A percentile compares a stretch with the other conserved stretches of the same genome.
Conservation (phyloP, 2,113 vertebrate genomes). For the Scolopax mira region DNA sequence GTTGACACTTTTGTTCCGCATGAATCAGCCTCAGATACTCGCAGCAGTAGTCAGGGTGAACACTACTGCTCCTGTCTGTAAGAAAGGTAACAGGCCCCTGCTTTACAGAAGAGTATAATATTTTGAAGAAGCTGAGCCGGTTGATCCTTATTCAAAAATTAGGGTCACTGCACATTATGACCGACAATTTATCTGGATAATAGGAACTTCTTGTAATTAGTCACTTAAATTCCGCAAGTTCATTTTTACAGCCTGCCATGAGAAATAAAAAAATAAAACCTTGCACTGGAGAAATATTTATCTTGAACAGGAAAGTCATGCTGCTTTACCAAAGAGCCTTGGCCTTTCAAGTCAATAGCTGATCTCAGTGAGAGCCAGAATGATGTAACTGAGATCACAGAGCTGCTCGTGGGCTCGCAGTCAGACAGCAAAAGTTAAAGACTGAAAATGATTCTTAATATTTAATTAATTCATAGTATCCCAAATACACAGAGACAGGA, state of each 20-base stretch:
- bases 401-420: not conserved
- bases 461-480: conserved; percentile 36
- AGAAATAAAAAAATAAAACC: conserved; percentile 40
- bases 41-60: not conserved
- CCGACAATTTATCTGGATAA: not conserved
- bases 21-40: conserved; percentile 37
- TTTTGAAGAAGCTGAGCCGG: not conserved
- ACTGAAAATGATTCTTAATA: not conserved
- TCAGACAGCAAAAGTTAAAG: conserved; percentile 44
- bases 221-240: not conserved
- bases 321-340: conserved; percentile 21
- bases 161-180: not conserved
- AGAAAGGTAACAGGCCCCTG: conserved; percentile 24
- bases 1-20: conserved; percentile 6
- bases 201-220: conserved; percentile 18
- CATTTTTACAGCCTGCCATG: not conserved
- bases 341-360: conserved; percentile 38
- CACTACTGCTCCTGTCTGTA: not conserved
- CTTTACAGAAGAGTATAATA: conserved; percentile 18
- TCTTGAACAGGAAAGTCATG: conserved; percentile 52
- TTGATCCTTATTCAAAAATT: not conserved
- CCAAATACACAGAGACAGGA: not conserved
- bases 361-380: conserved; percentile 19
- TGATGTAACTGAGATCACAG: conserved; percentile 49
- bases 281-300: conserved; percentile 40